These are phyloP conservation scores for Nasua narica DNA, from an alignment of 2,797 vertebrate species.

Conservation along the genomic window DNA sequence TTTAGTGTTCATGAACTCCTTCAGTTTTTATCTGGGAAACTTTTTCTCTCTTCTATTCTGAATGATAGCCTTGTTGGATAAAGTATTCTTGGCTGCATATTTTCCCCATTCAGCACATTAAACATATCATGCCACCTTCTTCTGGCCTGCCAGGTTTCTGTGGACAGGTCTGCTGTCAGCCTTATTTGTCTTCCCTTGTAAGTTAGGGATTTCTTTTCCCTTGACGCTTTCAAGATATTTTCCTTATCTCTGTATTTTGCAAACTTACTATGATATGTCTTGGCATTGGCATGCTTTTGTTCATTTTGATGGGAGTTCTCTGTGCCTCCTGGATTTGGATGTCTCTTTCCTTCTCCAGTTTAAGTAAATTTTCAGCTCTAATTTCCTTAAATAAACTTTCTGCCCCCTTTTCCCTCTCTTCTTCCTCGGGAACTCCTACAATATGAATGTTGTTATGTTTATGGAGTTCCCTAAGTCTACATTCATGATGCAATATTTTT, in stretches of 20 bases:
- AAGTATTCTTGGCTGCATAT: not conserved
- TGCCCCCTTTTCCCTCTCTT: not conserved
- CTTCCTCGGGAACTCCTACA: not conserved
- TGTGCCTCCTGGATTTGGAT: not conserved
- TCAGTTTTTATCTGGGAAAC: not conserved
- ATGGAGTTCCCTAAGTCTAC: not conserved
- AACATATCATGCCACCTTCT: not conserved
- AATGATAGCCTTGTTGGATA: not conserved
- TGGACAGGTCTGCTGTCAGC: not conserved
- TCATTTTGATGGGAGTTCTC: not conserved
- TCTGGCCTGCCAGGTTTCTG: not conserved
- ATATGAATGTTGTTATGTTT: not conserved
- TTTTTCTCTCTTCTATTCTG: not conserved
- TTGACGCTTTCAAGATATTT: not conserved
- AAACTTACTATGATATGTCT: not conserved
- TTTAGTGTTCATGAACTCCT: not conserved
- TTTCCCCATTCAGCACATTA: not conserved
- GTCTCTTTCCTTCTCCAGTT: not conserved
- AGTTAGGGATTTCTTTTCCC: not conserved
- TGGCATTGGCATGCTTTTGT: not conserved
- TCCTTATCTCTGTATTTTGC: not conserved
- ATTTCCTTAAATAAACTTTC: not conserved
- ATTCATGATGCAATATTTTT: not conserved
- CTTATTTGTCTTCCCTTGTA: not conserved
- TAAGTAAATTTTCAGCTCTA: not conserved